Evolutionary conservation across 2,797 vertebrate species (phyloP).

Genomic region (Phalanger gymnotis): DNA sequence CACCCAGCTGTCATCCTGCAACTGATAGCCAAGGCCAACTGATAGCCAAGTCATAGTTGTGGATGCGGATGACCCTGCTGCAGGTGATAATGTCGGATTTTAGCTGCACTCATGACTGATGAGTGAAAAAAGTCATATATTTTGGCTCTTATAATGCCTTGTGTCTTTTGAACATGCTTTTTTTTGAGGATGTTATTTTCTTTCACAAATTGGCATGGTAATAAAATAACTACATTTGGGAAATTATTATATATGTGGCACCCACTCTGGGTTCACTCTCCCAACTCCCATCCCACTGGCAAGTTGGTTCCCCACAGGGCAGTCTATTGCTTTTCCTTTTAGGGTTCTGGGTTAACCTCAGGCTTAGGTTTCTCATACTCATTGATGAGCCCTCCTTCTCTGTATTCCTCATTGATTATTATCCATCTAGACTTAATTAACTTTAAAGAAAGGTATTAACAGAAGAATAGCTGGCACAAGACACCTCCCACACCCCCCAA

Average conservation of each 20-base stretch:
- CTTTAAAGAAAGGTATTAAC: background rate
- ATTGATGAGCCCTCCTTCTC: background rate
- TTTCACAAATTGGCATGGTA: no score
- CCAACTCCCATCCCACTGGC: no score
- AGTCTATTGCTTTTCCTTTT: no score
- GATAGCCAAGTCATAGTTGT: background rate
- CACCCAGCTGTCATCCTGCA: background rate
- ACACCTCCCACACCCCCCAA: background rate
- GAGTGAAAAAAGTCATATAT: conserved; percentile 3
- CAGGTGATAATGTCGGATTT: background rate
- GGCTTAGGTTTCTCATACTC: no score
- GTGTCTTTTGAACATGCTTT: background rate
- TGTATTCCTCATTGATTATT: background rate
- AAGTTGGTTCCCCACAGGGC: no score
- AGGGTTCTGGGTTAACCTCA: no score
- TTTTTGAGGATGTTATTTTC: no score
- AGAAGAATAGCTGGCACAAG: background rate
- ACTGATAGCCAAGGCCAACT: background rate
- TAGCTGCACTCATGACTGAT: background rate
- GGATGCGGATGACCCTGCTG: background rate
- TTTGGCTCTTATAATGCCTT: conserved; percentile 9
- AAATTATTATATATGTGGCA: no score
- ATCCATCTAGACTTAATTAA: background rate
- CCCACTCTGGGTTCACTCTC: no score
- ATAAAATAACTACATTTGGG: no score